phyloP scores from a whole-genome alignment of 2,113 vertebrate species.

The Istiophorus platypterus region DNA sequence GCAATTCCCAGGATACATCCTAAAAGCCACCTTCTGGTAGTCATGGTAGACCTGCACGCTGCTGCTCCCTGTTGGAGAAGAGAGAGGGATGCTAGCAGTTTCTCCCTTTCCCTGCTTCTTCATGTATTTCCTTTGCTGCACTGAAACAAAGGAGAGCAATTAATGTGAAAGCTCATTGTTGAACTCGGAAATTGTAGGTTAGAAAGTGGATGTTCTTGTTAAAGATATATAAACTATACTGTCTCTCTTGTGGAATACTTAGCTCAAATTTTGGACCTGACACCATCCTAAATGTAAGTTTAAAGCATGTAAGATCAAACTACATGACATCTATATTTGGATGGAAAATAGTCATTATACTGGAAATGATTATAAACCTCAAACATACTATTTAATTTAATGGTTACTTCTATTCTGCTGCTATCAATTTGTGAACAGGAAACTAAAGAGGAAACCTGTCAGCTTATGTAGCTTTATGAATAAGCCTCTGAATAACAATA shows the following conservation, averaged over 20 bases:
- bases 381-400: neutral
- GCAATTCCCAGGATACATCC: conserved; percentile 48
- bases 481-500: no score
- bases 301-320: neutral
- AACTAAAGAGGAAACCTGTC: no score
- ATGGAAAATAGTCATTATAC: neutral
- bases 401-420: neutral
- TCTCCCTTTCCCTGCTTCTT: conserved; percentile 53
- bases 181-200: neutral
- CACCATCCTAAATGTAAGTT: neutral
- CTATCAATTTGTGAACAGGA: neutral
- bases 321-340: neutral
- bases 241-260: neutral
- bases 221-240: neutral
- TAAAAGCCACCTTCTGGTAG: conserved; percentile 60
- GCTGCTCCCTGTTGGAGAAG: conserved; percentile 63
- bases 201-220: neutral
- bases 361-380: neutral
- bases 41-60: conserved; percentile 64
- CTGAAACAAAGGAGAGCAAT: conserved; percentile 31
- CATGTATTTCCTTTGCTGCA: conserved; percentile 38
- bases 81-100: conserved; percentile 44
- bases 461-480: no score
- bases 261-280: neutral
- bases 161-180: neutral